phyloP scores from a whole-genome alignment of 2,888 invertebrate species.

The Drosophila neonasuta region DNA sequence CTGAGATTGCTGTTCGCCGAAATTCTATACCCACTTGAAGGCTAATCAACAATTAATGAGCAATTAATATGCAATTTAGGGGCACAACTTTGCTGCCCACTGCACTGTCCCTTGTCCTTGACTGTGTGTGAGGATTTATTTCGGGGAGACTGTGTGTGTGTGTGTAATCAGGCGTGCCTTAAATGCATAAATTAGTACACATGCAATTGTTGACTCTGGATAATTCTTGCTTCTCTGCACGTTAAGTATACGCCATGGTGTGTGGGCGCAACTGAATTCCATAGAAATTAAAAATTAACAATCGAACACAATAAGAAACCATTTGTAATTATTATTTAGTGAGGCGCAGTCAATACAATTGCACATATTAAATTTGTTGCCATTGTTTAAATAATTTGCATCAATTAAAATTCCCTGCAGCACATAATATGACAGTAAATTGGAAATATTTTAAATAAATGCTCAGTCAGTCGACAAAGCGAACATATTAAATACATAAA shows the following conservation, averaged over 20 bases:
- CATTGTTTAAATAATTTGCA: constrained; percentile 1
- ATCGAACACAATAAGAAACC: background rate
- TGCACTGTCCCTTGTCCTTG: background rate
- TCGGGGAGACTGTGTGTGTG: background rate
- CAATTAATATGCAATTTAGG: constrained; percentile 74
- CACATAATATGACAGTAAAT: background rate
- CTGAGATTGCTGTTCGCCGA: constrained; percentile 42
- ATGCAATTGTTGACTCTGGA: background rate
- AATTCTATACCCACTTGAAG: constrained; percentile 44
- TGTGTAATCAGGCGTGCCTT: constrained; percentile 46
- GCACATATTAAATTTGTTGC: constrained; percentile 17
- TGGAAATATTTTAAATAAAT: background rate
- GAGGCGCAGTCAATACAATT: constrained; percentile 4
- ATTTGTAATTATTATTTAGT: constrained; percentile 13
- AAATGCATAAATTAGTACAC: constrained; percentile 64
- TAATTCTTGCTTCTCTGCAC: constrained; percentile 4
- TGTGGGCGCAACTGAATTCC: constrained; percentile 7
- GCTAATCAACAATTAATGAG: constrained; percentile 75
- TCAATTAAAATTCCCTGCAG: constrained; percentile 2
- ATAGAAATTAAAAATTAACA: constrained; percentile 12
- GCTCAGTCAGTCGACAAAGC: background rate
- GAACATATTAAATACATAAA: background rate
- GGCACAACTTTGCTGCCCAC: constrained; percentile 29
- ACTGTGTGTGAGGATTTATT: background rate
- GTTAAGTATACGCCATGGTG: constrained; percentile 18